A percentile compares a stretch with the other conserved stretches of the same genome.
phyloP scores from a whole-genome alignment of 2,888 invertebrate species.

The Amphipyra berbera region DNA sequence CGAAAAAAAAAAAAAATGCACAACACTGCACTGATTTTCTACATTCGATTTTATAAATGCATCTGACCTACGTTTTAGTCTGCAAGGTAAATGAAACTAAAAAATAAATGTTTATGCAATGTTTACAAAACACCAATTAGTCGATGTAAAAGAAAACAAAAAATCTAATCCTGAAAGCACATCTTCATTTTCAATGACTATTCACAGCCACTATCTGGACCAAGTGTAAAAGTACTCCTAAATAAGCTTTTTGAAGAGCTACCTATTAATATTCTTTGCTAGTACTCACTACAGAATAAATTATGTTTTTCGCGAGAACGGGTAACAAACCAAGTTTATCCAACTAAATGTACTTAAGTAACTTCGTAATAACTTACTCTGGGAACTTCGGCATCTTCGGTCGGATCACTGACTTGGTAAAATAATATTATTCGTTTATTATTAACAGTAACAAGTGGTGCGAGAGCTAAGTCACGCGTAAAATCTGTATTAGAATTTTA shows the following conservation, averaged over 20 bases:
- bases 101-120: too few relatives aligned
- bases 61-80: too few relatives aligned
- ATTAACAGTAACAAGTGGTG: slow-evolving; percentile 38
- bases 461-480: neutral
- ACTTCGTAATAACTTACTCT: slow-evolving; percentile 59
- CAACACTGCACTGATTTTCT: too few relatives aligned
- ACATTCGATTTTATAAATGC: too few relatives aligned
- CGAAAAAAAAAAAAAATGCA: too few relatives aligned
- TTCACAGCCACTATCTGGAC: neutral
- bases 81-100: too few relatives aligned
- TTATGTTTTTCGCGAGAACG: slow-evolving; percentile 61
- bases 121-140: too few relatives aligned
- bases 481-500: neutral
- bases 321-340: slow-evolving; percentile 60
- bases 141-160: too few relatives aligned
- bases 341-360: slow-evolving; percentile 59
- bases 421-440: slow-evolving; percentile 57
- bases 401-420: slow-evolving; percentile 55
- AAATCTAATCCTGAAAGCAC: too few relatives aligned
- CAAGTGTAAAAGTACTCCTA: slow-evolving; percentile 36
- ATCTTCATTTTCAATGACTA: neutral
- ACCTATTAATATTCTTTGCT: slow-evolving; percentile 57
- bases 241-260: slow-evolving; percentile 35
- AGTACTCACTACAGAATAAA: slow-evolving; percentile 57
- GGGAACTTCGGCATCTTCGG: slow-evolving; percentile 55